Evolutionary conservation across 2,113 vertebrate genomes (phyloP), one percentile per base, ranked within the genome.

Genomic region (Pogona vitticeps): DNA sequence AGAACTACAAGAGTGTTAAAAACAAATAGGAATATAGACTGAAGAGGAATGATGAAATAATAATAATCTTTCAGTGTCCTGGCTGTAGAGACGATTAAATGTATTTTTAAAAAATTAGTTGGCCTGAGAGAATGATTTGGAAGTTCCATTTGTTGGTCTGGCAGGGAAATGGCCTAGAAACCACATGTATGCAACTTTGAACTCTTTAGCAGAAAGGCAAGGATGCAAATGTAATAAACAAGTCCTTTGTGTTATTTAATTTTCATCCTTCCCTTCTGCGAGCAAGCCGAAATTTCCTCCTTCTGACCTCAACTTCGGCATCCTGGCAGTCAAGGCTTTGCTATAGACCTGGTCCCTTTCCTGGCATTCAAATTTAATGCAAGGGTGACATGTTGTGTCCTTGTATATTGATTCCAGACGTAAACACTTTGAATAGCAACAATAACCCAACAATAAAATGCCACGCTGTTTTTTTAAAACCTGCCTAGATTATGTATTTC

Each of bases 11-110:
- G 56, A 75, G 40, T 63, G 15, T 84, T 84, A 33, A 82, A 82
- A 82, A 82, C 12, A 31, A 83, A 46, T 67, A 76, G 40, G 46
- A 77, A 77, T 56, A 79, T n/a, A 70, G 26, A n/a, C 58, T 79
- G 65, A 85, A 85, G 65, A 59, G 40, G 63, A 58, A 70, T 68
- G 33, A 70, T 79, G 56, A 71, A 85, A 71, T n/a, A n/a, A n/a
- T n/a, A 79, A 52, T 79, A 79, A 10, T 33, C 26, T 20, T 71
- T 13, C 26, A n/a, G 9, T 70, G 4, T 86, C 70, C 56, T 78
- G 33, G 78, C 65, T 70, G 46, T 31, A 79, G 36, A 6, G 14
- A 70, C 36, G 15, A 33, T 20, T 42, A 58, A 78, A 68, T 58
- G 21, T 28, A 46, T 21, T 42, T 78, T 85, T 12, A 1, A 40